phyloP scores from a whole-genome alignment of 2,797 vertebrate species.

The Neosilurus mollespiculum region DNA sequence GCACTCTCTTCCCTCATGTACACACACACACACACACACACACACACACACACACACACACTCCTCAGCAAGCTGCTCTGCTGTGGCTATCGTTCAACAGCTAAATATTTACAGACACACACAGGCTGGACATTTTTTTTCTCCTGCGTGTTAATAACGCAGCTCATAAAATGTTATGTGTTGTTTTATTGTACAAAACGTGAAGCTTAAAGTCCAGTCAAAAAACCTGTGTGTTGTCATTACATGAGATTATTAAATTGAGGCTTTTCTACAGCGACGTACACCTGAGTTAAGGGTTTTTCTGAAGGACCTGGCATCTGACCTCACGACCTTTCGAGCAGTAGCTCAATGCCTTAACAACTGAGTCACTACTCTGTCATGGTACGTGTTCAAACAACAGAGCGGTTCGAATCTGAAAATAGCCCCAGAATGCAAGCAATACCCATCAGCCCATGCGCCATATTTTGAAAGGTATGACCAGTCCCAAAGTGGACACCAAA shows the following conservation, averaged over 20 bases:
- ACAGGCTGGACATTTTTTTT: not conserved
- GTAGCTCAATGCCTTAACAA: not conserved
- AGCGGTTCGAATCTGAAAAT: not conserved
- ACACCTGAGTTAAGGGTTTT: not conserved
- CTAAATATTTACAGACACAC: not conserved
- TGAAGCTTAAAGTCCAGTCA: not conserved
- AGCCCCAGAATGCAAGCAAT: too few species aligned
- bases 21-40: not conserved
- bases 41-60: conserved; percentile 22
- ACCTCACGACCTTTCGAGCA: not conserved
- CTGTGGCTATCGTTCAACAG: not conserved
- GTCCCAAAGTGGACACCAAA: too few species aligned
- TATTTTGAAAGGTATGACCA: too few species aligned
- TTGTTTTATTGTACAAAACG: not conserved
- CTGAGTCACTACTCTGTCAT: not conserved
- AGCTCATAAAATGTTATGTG: not conserved
- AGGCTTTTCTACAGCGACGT: not conserved
- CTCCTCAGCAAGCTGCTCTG: not conserved
- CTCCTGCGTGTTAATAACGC: not conserved
- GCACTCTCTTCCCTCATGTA: conserved; percentile 19
- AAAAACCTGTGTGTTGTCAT: not conserved
- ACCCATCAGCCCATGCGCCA: too few species aligned
- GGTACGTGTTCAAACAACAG: too few species aligned
- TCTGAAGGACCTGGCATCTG: not conserved
- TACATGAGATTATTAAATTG: too few species aligned